A percentile compares a stretch with the other conserved stretches of the same genome.
phyloP scores from a whole-genome alignment of 2,113 vertebrate genomes.

The Pomatorhinus ruficollis region DNA sequence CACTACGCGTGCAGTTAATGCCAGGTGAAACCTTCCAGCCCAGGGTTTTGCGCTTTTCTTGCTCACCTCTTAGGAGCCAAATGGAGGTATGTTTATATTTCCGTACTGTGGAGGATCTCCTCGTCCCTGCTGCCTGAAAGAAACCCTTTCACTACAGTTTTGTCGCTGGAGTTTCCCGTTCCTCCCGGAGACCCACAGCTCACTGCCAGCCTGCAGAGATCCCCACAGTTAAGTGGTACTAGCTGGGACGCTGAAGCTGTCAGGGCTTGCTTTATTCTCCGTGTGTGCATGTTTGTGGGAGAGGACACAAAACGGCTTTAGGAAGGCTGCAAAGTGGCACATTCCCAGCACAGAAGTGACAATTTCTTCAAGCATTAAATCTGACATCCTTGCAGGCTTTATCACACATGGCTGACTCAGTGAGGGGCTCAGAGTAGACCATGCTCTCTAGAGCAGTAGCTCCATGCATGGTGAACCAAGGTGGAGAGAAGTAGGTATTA shows the following conservation, averaged over 20 bases:
- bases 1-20: accelerated
- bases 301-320: not conserved
- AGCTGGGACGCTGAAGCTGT: not conserved
- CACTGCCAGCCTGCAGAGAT: not conserved
- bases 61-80: not conserved
- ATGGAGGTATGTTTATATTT: not conserved
- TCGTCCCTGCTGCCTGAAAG: not conserved
- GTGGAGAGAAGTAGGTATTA: not conserved
- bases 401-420: no score
- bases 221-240: not conserved
- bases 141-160: not conserved
- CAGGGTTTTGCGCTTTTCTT: not conserved
- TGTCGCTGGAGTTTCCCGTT: not conserved
- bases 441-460: not conserved
- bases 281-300: accelerated
- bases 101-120: not conserved
- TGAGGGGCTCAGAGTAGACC: not conserved
- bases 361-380: not conserved
- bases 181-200: not conserved
- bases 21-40: not conserved
- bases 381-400: not conserved
- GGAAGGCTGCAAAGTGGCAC: not conserved
- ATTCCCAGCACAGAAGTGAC: not conserved
- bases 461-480: not conserved
- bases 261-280: not conserved